phyloP scores from a whole-genome alignment of 2,888 invertebrate genomes.

The Cataglyphis altisquamis region DNA sequence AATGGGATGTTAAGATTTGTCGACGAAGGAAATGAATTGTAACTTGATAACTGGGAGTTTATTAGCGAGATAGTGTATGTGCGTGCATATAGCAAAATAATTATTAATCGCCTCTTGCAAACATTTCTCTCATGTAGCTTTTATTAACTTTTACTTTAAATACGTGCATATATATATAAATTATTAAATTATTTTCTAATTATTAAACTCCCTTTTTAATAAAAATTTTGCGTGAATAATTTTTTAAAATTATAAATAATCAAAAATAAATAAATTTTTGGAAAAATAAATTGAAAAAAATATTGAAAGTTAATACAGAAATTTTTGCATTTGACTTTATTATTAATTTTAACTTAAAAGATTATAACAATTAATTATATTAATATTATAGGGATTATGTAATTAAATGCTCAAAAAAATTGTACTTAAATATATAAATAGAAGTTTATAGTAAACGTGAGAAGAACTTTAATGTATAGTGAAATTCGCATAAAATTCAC shows the following conservation, averaged over 20 bases:
- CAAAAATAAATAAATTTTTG: background rate
- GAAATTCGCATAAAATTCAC: background rate
- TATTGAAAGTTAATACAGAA: background rate
- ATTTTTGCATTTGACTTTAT: conserved; percentile 2
- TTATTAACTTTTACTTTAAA: background rate
- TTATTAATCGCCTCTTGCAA: background rate
- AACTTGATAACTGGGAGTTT: conserved; percentile 14
- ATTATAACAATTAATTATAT: background rate
- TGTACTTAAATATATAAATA: background rate
- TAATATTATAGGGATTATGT: background rate
- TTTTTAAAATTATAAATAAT: background rate
- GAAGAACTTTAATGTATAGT: background rate
- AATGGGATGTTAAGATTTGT: background rate
- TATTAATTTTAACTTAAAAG: background rate
- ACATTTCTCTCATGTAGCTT: background rate
- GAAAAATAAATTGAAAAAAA: background rate
- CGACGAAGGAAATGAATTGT: conserved; percentile 8
- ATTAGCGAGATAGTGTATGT: background rate
- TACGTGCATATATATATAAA: background rate
- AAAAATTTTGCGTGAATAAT: background rate
- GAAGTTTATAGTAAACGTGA: background rate
- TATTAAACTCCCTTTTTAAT: background rate
- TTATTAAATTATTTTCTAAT: background rate
- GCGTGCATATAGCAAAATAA: background rate
- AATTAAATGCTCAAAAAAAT: background rate